A percentile compares a stretch with the other conserved stretches of the same genome.
phyloP scores from a whole-genome alignment of 2,888 invertebrate species.

The Caenorhabditis drosophilae region DNA sequence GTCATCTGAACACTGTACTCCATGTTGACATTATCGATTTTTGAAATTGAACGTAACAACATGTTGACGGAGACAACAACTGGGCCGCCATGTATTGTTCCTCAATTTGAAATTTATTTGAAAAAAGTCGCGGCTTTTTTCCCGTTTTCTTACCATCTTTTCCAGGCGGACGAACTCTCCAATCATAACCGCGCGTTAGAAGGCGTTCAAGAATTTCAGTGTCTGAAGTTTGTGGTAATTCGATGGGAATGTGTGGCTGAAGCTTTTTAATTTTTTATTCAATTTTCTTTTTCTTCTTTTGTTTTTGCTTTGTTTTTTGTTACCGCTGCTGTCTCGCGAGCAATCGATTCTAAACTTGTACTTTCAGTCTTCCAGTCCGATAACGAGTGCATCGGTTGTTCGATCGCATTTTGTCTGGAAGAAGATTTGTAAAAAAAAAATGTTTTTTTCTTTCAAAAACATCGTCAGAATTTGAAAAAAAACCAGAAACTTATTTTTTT shows the following conservation, averaged over 20 bases:
- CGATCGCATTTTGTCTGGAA: not conserved
- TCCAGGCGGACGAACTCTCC: constrained; percentile 66
- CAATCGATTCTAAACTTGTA: not conserved
- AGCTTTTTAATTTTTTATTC: too few species aligned
- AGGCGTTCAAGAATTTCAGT: constrained; percentile 64
- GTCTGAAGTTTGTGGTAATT: constrained; percentile 54
- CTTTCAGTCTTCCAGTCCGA: not conserved
- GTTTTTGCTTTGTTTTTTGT: too few species aligned
- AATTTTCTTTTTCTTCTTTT: too few species aligned
- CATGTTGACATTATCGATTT: constrained; percentile 69
- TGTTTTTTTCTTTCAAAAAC: too few species aligned
- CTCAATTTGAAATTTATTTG: not conserved
- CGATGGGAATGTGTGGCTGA: constrained; percentile 42
- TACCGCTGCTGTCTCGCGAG: too few species aligned
- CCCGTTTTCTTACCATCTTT: constrained; percentile 28
- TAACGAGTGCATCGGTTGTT: not conserved
- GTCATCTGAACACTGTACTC: constrained; percentile 86
- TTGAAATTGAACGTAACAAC: constrained; percentile 66
- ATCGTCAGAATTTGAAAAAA: too few species aligned
- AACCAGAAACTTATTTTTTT: too few species aligned
- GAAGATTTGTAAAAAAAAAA: too few species aligned
- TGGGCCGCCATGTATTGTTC: constrained; percentile 52
- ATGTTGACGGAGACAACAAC: constrained; percentile 66
- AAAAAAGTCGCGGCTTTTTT: not conserved
- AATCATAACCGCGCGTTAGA: constrained; percentile 64